A percentile compares a stretch with the other conserved stretches of the same genome.
phyloP scores from a whole-genome alignment of 2,888 invertebrate species.

The Ditula angustiorana region DNA sequence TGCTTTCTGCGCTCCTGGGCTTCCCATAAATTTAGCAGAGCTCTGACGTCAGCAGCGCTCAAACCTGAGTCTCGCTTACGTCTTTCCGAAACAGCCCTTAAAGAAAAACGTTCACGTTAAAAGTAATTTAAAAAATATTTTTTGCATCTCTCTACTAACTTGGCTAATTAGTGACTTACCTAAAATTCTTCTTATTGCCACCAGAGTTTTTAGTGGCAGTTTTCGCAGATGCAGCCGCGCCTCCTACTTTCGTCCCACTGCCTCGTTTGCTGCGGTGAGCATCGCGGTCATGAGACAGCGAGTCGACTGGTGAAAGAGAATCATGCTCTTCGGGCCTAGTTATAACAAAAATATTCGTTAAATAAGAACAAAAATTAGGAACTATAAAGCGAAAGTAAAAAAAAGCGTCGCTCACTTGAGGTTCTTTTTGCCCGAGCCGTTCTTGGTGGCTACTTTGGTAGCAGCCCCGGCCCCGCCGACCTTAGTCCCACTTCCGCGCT shows the following conservation, averaged over 20 bases:
- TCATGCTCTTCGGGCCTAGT: constrained; percentile 69
- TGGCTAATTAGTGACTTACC: constrained; percentile 53
- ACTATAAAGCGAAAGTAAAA: constrained; percentile 18
- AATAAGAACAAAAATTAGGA: background rate
- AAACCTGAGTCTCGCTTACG: constrained; percentile 86
- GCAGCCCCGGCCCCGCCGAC: constrained; percentile 80
- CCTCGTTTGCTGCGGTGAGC: constrained; percentile 36
- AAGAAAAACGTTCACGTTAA: constrained; percentile 43
- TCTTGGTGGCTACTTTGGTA: constrained; percentile 79
- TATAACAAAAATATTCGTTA: background rate
- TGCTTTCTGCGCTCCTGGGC: constrained; percentile 84
- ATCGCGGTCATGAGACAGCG: constrained; percentile 14
- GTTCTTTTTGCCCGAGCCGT: constrained; percentile 79
- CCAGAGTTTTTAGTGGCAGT: constrained; percentile 77
- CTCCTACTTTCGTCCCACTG: constrained; percentile 75
- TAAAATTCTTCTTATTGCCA: constrained; percentile 80
- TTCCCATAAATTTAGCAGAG: constrained; percentile 86
- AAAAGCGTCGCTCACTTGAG: constrained; percentile 64
- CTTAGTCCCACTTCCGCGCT: constrained; percentile 78
- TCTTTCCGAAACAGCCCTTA: constrained; percentile 77
- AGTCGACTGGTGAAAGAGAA: constrained; percentile 46
- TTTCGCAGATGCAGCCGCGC: constrained; percentile 79
- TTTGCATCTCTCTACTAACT: background rate
- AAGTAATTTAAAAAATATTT: background rate
- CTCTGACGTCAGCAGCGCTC: constrained; percentile 86